A percentile compares a stretch with the other conserved stretches of the same genome.
phyloP scores from a whole-genome alignment of 2,113 vertebrate genomes.

The Cheirogaleus medius region DNA sequence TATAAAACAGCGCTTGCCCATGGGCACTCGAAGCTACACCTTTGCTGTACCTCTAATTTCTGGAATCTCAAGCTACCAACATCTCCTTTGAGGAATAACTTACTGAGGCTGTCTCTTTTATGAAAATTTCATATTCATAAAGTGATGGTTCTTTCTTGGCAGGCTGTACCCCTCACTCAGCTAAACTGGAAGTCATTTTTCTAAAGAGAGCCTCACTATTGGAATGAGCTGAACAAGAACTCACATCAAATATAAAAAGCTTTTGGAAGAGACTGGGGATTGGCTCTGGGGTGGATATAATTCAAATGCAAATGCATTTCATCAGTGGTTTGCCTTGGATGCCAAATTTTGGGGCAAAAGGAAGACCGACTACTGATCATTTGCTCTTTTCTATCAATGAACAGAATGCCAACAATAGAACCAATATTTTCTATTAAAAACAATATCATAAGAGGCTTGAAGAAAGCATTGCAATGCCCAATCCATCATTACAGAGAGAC shows the following conservation, averaged over 20 bases:
- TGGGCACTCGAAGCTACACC: background rate
- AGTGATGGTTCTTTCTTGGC: conserved; percentile 50
- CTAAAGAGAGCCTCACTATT: conserved; percentile 53
- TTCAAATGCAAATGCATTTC: conserved; percentile 76
- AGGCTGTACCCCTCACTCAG: conserved; percentile 39
- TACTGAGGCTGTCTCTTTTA: conserved; percentile 32
- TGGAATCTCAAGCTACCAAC: background rate
- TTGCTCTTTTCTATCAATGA: conserved; percentile 52
- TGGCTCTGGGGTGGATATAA: conserved; percentile 63
- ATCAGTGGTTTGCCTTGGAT: conserved; percentile 46
- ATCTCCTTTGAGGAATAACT: conserved; percentile 33
- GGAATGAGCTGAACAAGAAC: conserved; percentile 66
- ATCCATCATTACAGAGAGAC: background rate
- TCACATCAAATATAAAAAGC: conserved; percentile 62
- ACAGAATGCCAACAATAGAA: conserved; percentile 24
- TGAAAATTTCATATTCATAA: conserved; percentile 64
- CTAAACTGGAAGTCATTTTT: conserved; percentile 72
- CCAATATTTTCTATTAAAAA: conserved; percentile 20
- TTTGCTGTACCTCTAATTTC: background rate
- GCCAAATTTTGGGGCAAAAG: conserved; percentile 59
- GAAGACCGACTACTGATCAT: conserved; percentile 53
- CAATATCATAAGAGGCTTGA: background rate
- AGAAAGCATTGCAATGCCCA: background rate
- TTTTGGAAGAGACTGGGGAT: conserved; percentile 70
- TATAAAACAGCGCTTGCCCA: background rate